Conservation (phyloP, 2,888 invertebrate genomes). For the Phaonia tiefii region DNA sequence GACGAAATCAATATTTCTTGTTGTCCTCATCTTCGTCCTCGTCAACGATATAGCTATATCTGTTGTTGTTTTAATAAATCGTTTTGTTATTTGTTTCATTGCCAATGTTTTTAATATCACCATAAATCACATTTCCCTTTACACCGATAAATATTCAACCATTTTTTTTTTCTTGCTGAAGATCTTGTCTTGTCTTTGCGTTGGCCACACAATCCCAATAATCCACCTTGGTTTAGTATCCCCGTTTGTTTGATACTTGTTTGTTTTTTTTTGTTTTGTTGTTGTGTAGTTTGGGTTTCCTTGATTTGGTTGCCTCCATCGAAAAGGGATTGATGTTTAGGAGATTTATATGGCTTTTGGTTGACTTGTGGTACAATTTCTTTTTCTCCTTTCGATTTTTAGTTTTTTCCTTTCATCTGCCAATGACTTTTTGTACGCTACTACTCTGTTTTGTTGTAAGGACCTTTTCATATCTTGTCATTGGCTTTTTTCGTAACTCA, state of each 20-base stretch:
- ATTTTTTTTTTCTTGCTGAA: neutral
- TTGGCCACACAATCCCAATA: slow-evolving; percentile 25
- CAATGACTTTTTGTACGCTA: no score
- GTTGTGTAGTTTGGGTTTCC: neutral
- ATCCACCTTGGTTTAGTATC: slow-evolving; percentile 40
- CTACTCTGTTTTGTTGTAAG: slow-evolving; percentile 20
- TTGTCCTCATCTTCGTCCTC: neutral
- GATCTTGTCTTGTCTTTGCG: neutral
- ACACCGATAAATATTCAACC: neutral
- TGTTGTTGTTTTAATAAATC: slow-evolving; percentile 59
- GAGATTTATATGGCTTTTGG: slow-evolving; percentile 56
- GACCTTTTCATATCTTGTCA: neutral
- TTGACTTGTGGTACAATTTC: slow-evolving; percentile 12
- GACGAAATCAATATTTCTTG: slow-evolving; percentile 3
- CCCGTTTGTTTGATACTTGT: slow-evolving; percentile 10
- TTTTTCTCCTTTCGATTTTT: slow-evolving; percentile 18
- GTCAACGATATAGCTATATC: neutral
- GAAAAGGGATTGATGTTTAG: slow-evolving; percentile 14
- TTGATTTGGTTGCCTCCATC: neutral
- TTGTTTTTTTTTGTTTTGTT: neutral
- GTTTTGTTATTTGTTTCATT: slow-evolving; percentile 60
- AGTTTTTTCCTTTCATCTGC: slow-evolving; percentile 6
- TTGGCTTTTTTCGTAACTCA: no score
- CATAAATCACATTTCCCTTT: slow-evolving; percentile 58
- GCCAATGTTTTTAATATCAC: slow-evolving; percentile 62